Evolutionary conservation across 2,113 vertebrate genomes (phyloP), one percentile per base, ranked within the genome.

Genomic region (Cervus canadensis): DNA sequence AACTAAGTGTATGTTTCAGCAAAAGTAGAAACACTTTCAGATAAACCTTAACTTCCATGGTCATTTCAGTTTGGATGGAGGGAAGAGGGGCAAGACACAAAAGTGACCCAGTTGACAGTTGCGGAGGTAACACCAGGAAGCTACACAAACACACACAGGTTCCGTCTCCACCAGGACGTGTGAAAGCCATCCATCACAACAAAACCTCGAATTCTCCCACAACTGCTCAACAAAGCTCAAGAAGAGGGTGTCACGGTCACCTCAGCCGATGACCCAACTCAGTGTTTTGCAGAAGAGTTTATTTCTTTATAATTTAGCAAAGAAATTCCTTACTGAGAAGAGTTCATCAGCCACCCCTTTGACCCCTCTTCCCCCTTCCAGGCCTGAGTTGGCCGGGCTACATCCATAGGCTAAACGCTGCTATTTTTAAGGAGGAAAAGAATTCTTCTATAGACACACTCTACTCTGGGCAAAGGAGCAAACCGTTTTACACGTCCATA

Each of bases 231-330:
- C 15, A 28, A 84, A 62, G 48, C 52, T 2, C 33, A 26, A 84
- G 8, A 50, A 33, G 8, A 5, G 28, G 78, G 33, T 33, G 19
- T 82, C 40, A 9, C 2, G 2, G 28, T 56, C 43, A 62, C 60
- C 28, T 21, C 36, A 54, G 25, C 60, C 21, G 17, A 54, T 60
- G 23, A 54, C 85, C 81, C 54, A 26, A 87, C 30, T 59, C 91
- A 4, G 52, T 5, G 56, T 93, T 62, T 7, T 83, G 50, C 48
- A 78, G 48, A 86, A 89, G 16, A 19, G 26, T 81, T 81, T 26
- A 48, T 79, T 93, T 54, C 25, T 78, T 30, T 52, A 67, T 84
- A 40, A 60, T 45, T 74, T 56, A 84, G 85, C 56, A 89, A 76
- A 78, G 28, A 52, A 48, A 89, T 74, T 89, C n/a, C 79, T 89